These are phyloP conservation scores for Nyctereutes procyonoides DNA, from an alignment of 2,113 vertebrate species.

Conservation along the genomic window DNA sequence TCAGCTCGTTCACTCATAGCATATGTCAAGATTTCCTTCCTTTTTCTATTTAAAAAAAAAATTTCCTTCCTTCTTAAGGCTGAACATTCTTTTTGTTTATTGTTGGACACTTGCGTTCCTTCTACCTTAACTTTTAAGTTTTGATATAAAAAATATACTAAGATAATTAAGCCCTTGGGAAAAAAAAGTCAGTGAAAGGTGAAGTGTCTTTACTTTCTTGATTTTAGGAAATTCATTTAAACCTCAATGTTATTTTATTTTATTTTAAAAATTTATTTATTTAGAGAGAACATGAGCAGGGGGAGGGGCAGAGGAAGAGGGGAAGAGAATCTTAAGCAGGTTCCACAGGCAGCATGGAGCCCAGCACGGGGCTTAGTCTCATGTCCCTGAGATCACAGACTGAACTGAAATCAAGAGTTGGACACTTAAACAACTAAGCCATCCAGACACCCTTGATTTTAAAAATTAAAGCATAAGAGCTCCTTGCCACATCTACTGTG, in stretches of 20 bases:
- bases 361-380: not conserved
- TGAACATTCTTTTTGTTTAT: not conserved
- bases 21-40: not conserved
- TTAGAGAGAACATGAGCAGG: not conserved
- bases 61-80: not conserved
- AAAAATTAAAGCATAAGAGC: not conserved
- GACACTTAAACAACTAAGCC: not conserved
- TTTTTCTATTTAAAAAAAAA: not conserved
- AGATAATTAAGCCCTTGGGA: not conserved
- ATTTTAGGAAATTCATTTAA: not conserved
- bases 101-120: not conserved
- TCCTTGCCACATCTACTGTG: not conserved
- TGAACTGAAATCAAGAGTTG: not conserved
- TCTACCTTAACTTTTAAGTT: not conserved
- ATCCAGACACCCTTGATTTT: not conserved
- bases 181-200: not conserved
- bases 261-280: not conserved
- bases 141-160: conserved; percentile 9
- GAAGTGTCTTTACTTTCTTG: not conserved
- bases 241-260: not conserved
- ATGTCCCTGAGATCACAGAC: not conserved
- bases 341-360: not conserved
- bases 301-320: not conserved
- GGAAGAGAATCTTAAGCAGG: not conserved
- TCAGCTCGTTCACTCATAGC: not conserved